Percentiles rank a stretch among this genome's conserved stretches.
phyloP scores from a whole-genome alignment of 2,113 vertebrate genomes.

The Nematolebias whitei region DNA sequence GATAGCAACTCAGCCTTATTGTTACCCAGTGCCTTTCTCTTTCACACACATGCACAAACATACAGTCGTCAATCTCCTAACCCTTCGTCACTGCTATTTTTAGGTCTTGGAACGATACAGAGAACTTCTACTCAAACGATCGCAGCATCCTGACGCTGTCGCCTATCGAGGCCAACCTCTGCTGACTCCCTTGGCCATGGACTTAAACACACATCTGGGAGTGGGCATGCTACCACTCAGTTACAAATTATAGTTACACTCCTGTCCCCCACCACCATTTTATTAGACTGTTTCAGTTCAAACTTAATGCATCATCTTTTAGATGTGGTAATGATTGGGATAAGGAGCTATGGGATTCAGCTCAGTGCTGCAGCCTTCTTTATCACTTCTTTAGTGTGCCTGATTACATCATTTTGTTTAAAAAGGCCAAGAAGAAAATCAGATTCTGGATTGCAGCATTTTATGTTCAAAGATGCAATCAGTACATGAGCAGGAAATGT shows the following conservation, averaged over 20 bases:
- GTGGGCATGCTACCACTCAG: not conserved
- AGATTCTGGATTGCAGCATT: not conserved
- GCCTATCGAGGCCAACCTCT: slow-evolving; percentile 88
- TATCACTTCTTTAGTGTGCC: not conserved
- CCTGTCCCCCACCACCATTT: slow-evolving; percentile 1
- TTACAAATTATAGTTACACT: slow-evolving; percentile 18
- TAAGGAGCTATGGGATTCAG: slow-evolving; percentile 33
- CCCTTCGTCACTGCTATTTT: slow-evolving; percentile 78
- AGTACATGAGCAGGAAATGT: slow-evolving; percentile 7
- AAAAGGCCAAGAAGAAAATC: not conserved
- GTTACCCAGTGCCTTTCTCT: not conserved
- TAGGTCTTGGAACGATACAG: slow-evolving; percentile 94
- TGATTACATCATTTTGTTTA: not conserved
- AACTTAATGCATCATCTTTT: not conserved
- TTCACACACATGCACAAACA: slow-evolving; percentile 3
- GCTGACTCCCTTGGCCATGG: slow-evolving; percentile 75
- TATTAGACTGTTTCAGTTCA: slow-evolving; percentile 8
- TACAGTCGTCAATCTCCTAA: slow-evolving; percentile 46
- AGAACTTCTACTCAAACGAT: slow-evolving; percentile 92
- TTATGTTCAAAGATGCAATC: not conserved
- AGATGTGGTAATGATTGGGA: slow-evolving; percentile 13
- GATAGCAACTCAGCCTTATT: not conserved
- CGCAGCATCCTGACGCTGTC: slow-evolving; percentile 96
- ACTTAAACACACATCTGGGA: slow-evolving; percentile 16
- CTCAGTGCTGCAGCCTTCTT: not conserved